Conservation (phyloP, 2,888 invertebrate genomes). For the Uropetala carovei region DNA sequence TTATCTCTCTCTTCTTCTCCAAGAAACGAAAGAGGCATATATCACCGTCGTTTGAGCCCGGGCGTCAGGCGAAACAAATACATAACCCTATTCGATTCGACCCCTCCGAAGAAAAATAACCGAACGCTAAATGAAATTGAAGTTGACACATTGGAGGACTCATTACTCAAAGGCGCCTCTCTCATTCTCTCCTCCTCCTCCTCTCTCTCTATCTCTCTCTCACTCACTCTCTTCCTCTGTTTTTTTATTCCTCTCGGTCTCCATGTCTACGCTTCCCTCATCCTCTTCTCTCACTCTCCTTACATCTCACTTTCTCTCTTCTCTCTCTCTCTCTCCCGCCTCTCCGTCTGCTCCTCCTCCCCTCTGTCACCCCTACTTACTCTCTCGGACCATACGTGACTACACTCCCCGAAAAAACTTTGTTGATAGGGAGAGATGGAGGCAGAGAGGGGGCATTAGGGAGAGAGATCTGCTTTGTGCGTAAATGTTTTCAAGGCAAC, state of each 20-base stretch:
- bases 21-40: slow-evolving; percentile 26
- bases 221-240: slow-evolving; percentile 5
- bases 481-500: neutral
- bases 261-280: neutral
- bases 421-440: neutral
- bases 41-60: slow-evolving; percentile 42
- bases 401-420: slow-evolving; percentile 8
- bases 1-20: too few relatives aligned
- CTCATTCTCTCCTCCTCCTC: neutral
- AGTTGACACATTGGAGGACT: slow-evolving; percentile 57
- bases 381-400: neutral
- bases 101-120: slow-evolving; percentile 37
- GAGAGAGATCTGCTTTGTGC: slow-evolving; percentile 5
- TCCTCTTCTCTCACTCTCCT: neutral
- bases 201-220: slow-evolving; percentile 7
- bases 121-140: slow-evolving; percentile 57
- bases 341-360: neutral
- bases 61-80: slow-evolving; percentile 53
- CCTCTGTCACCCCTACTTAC: neutral
- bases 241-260: neutral
- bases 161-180: slow-evolving; percentile 40
- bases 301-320: neutral
- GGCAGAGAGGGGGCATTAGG: neutral
- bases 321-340: neutral
- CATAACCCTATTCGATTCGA: slow-evolving; percentile 42